Evolutionary conservation across 2,888 invertebrate genomes (phyloP).

Genomic region (Heliconius sara): DNA sequence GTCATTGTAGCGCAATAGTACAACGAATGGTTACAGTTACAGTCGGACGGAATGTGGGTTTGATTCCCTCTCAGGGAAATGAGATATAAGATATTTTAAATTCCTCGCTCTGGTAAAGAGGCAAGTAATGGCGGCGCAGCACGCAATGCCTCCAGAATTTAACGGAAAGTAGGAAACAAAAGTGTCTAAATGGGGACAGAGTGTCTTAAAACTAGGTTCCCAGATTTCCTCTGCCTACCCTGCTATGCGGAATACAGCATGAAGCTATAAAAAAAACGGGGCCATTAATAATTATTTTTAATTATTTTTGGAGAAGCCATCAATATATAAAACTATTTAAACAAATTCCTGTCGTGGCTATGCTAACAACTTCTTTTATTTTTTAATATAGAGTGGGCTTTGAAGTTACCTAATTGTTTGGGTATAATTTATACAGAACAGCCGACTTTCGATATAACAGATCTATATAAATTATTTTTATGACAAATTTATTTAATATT

Average conservation of each 20-base stretch:
- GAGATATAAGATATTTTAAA: not conserved
- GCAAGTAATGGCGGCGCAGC: not conserved
- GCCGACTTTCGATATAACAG: too few species aligned
- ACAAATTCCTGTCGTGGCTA: not conserved
- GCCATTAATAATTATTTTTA: too few species aligned
- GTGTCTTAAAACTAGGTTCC: not conserved
- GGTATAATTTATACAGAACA: not conserved
- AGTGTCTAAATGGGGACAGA: not conserved
- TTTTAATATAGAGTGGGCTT: not conserved
- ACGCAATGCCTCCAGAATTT: not conserved
- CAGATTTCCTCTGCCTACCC: not conserved
- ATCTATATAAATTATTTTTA: too few species aligned
- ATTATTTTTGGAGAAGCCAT: not conserved
- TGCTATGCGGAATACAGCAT: not conserved
- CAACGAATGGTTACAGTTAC: too few species aligned
- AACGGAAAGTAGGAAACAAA: not conserved
- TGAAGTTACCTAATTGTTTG: not conserved
- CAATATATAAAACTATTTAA: not conserved
- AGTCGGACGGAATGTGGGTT: too few species aligned
- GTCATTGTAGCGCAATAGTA: too few species aligned
- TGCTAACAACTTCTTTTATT: not conserved
- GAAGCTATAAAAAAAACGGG: not conserved
- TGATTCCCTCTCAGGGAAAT: not conserved
- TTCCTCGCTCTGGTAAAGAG: not conserved
- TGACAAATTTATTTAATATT: too few species aligned